Evolutionary conservation across 2,888 invertebrate genomes (phyloP).

Genomic region (Chouioia cunea): DNA sequence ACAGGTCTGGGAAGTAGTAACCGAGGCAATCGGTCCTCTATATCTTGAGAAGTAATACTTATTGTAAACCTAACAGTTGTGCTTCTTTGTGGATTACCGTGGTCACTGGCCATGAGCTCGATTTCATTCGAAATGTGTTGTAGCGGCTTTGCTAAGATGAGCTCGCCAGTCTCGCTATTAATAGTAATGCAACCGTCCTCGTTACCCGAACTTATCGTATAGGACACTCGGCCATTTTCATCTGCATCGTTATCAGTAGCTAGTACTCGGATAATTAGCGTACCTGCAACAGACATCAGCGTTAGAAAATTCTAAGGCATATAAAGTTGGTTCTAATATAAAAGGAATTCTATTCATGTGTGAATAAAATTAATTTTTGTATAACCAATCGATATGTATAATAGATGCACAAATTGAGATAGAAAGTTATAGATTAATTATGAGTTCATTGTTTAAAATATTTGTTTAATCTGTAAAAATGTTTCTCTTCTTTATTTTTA

Average conservation of each 20-base stretch:
- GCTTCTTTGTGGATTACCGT: slow-evolving; percentile 81
- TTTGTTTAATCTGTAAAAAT: too few relatives aligned
- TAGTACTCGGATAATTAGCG: slow-evolving; percentile 72
- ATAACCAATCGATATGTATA: too few relatives aligned
- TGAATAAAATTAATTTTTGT: too few relatives aligned
- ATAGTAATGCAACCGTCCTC: slow-evolving; percentile 84
- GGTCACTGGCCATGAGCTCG: slow-evolving; percentile 90
- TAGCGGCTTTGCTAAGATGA: slow-evolving; percentile 79
- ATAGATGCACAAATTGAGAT: too few relatives aligned
- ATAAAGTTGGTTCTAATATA: too few relatives aligned
- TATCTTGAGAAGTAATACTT: slow-evolving; percentile 76
- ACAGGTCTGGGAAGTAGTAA: slow-evolving; percentile 83
- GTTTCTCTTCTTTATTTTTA: too few relatives aligned
- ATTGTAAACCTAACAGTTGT: slow-evolving; percentile 77
- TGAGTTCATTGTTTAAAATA: too few relatives aligned
- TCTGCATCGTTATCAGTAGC: slow-evolving; percentile 89
- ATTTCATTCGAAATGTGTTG: slow-evolving; percentile 71
- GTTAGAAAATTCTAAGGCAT: too few relatives aligned
- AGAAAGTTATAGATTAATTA: too few relatives aligned
- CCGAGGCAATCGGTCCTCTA: slow-evolving; percentile 82
- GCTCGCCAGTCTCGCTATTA: slow-evolving; percentile 82
- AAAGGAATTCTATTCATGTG: too few relatives aligned
- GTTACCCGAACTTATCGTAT: slow-evolving; percentile 88
- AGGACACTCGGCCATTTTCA: slow-evolving; percentile 89
- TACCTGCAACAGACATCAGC: slow-evolving; percentile 53